phyloP scores from a whole-genome alignment of 2,113 vertebrate species.

The Lampris megalopsis region DNA sequence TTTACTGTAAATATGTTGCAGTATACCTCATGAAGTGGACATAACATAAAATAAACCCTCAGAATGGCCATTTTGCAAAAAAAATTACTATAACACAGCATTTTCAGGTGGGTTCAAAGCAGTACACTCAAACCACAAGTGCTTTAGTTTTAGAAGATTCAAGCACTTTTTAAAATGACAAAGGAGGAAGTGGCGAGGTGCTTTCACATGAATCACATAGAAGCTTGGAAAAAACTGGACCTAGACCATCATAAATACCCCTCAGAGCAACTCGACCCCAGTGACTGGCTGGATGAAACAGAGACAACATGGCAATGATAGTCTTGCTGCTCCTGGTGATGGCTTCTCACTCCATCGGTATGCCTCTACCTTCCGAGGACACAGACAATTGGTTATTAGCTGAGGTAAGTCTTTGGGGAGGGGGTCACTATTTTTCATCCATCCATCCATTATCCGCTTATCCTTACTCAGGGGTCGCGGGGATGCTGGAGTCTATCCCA shows the following conservation, averaged over 20 bases:
- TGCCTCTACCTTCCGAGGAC: slow-evolving; percentile 50
- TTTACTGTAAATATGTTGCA: neutral
- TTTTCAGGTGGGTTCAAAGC: slow-evolving; percentile 28
- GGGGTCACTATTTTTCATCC: neutral
- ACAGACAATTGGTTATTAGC: slow-evolving; percentile 57
- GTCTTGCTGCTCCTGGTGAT: slow-evolving; percentile 57
- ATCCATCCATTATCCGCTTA: no score
- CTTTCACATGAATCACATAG: slow-evolving; percentile 80
- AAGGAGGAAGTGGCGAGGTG: slow-evolving; percentile 76
- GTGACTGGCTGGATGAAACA: slow-evolving; percentile 40
- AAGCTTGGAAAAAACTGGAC: slow-evolving; percentile 18
- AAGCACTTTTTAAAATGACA: slow-evolving; percentile 51
- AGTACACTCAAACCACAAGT: slow-evolving; percentile 43
- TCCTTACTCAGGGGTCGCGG: no score
- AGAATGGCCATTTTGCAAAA: neutral
- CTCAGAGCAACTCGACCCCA: slow-evolving; percentile 13
- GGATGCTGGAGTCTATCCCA: no score
- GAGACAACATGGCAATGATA: slow-evolving; percentile 64
- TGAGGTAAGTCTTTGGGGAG: slow-evolving; percentile 64
- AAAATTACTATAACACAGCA: slow-evolving; percentile 6
- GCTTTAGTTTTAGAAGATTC: slow-evolving; percentile 26
- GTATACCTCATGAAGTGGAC: no score
- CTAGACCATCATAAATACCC: slow-evolving; percentile 70
- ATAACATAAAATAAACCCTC: neutral
- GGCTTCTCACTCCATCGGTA: slow-evolving; percentile 42